Evolutionary conservation across 2,888 invertebrate genomes (phyloP).

Genomic region (Pyrrhosoma nymphula): DNA sequence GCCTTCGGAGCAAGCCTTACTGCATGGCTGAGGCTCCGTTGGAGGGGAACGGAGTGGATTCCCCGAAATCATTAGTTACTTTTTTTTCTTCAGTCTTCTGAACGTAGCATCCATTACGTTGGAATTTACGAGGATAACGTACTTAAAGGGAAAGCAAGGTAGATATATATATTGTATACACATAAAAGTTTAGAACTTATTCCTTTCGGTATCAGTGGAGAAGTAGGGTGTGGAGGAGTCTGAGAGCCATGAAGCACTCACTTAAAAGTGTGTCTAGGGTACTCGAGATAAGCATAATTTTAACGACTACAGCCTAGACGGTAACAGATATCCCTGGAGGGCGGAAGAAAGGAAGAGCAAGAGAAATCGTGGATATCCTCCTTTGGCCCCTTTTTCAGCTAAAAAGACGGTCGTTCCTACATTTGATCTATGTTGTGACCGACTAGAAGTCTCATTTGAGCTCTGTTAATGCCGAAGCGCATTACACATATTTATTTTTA

Average conservation of each 20-base stretch:
- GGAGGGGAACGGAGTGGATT: not conserved
- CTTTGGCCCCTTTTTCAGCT: not conserved
- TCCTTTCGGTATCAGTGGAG: not conserved
- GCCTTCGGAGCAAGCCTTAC: not conserved
- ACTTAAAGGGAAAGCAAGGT: constrained; percentile 20
- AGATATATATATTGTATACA: not conserved
- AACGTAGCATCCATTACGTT: constrained; percentile 29
- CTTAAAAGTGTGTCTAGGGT: not conserved
- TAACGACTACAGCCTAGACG: not conserved
- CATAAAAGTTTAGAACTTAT: not conserved
- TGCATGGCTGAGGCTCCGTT: not conserved
- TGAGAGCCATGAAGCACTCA: constrained; percentile 32
- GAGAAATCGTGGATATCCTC: not conserved
- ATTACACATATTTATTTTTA: too few relatives aligned
- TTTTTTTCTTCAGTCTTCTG: not conserved
- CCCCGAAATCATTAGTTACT: not conserved
- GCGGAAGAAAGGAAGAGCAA: not conserved
- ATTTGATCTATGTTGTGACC: too few relatives aligned
- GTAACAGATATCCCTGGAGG: not conserved
- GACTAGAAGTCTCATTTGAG: too few relatives aligned
- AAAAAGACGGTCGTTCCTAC: not conserved
- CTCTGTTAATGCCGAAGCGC: too few relatives aligned
- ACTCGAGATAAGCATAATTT: constrained; percentile 2
- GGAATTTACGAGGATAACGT: constrained; percentile 30
- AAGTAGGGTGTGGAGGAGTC: not conserved